Conservation (phyloP, 2,113 vertebrate species). For the Mormoops blainvillei region DNA sequence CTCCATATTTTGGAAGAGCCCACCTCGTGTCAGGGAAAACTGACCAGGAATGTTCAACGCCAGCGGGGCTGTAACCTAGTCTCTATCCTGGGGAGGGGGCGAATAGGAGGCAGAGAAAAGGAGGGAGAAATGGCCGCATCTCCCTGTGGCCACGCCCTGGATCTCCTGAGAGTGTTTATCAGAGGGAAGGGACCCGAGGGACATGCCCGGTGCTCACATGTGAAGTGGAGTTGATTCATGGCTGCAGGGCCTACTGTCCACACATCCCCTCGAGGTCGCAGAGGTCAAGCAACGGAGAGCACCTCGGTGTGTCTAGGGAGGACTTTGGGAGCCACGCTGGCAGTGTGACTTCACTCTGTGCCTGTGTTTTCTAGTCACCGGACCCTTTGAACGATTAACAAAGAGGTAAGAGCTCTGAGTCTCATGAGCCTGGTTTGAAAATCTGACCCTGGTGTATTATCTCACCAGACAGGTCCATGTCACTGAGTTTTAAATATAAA, state of each 20-base stretch:
- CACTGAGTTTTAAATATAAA: neutral
- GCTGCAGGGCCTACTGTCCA: neutral
- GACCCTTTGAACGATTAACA: neutral
- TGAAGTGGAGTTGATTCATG: neutral
- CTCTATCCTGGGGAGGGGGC: too few species aligned
- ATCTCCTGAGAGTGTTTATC: neutral
- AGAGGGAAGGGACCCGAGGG: neutral
- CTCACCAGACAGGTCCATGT: neutral
- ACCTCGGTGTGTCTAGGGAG: neutral
- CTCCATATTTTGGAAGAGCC: neutral
- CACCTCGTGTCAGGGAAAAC: neutral
- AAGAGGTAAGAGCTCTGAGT: neutral
- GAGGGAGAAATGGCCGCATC: neutral
- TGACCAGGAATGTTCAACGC: neutral
- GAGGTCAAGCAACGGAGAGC: accelerated
- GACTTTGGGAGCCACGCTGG: neutral
- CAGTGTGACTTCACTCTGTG: neutral
- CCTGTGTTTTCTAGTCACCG: neutral
- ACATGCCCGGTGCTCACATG: neutral
- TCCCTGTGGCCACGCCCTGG: neutral
- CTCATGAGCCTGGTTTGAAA: neutral
- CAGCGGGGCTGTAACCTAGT: neutral
- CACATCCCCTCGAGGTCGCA: too few species aligned
- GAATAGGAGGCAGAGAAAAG: neutral
- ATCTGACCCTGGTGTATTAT: neutral